A percentile compares a stretch with the other conserved stretches of the same genome.
phyloP scores from a whole-genome alignment of 2,888 invertebrate genomes.

The Chromoteleia sp. region DNA sequence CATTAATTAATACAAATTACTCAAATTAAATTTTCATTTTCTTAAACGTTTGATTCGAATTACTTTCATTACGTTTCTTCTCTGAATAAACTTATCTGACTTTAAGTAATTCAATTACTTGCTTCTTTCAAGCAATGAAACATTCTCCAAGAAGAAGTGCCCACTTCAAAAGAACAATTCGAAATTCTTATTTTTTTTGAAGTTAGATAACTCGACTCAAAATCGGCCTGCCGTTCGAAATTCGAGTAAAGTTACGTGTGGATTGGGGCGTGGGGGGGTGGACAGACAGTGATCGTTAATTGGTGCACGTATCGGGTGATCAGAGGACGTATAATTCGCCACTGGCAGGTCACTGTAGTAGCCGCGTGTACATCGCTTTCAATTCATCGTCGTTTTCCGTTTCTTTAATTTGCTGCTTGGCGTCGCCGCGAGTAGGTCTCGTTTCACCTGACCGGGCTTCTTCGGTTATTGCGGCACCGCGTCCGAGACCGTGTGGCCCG shows the following conservation, averaged over 20 bases:
- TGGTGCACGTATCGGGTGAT: conserved; percentile 51
- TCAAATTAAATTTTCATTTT: too few species aligned
- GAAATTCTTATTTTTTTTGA: too few species aligned
- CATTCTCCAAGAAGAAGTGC: too few species aligned
- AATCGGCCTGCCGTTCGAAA: conserved; percentile 10
- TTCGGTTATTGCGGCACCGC: conserved; percentile 79
- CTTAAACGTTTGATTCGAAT: too few species aligned
- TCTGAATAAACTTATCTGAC: too few species aligned
- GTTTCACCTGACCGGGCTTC: neutral
- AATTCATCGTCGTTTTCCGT: conserved; percentile 7
- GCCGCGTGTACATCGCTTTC: conserved; percentile 69
- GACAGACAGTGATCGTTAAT: conserved; percentile 66
- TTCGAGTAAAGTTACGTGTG: conserved; percentile 19
- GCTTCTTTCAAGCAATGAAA: too few species aligned
- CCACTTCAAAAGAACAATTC: too few species aligned
- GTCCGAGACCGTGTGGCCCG: conserved; percentile 80
- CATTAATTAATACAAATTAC: too few species aligned
- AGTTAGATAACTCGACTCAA: too few species aligned
- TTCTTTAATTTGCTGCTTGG: neutral
- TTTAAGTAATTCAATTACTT: too few species aligned
- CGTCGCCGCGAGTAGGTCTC: neutral
- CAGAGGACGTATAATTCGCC: conserved; percentile 67
- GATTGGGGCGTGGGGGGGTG: conserved; percentile 31
- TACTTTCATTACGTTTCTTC: too few species aligned
- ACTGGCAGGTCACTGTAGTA: conserved; percentile 78